Evolutionary conservation across 2,113 vertebrate genomes (phyloP), one percentile per base, ranked within the genome.

Genomic region (Syngnathus typhle): DNA sequence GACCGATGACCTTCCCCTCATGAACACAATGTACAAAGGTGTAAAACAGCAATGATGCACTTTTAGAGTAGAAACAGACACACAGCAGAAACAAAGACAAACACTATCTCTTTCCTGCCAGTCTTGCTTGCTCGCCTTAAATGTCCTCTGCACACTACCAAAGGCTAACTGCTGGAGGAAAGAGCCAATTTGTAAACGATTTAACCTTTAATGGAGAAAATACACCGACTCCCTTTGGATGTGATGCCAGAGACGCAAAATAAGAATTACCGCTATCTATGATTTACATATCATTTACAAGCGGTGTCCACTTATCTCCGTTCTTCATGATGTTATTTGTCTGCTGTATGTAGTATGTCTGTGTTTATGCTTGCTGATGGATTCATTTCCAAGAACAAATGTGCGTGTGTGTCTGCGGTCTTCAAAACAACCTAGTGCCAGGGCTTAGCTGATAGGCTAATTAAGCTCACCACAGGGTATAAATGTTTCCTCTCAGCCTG

Each of bases 391-490:
- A 52, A 68, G 67, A 54, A 75, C 55, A 37, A 39, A 64, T 73
- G 65, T 58, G 65, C 51, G 65, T 46, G 70, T 60, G 71, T 71
- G 71, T 77, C 82, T 78, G 77, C 54, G 69, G 74, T 82, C 83
- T 84, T 87, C 86, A 84, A 87, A 87, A 88, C 82, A 84, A 81
- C 73, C 88, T 77, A 67, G 84, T 89, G 89, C 89, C 85, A 88
- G 83, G 75, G 87, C 87, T 83, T 82, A 85, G 85, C 88, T 88
- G 88, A 90, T 88, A 87, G 88, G 88, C 88, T 88, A 91, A 91
- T 91, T 91, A 91, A 90, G 84, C 82, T 88, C 89, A 85, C 89
- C 77, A 80, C 85, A 73, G 89, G 89, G 88, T 88, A 90, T 89
- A 89, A 91, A 88, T 87, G 87, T 85, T 87, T 88, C 87, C 83